These are phyloP conservation scores for Shinisaurus crocodilurus DNA, from an alignment of 2,113 vertebrate species.

Conservation along the genomic window DNA sequence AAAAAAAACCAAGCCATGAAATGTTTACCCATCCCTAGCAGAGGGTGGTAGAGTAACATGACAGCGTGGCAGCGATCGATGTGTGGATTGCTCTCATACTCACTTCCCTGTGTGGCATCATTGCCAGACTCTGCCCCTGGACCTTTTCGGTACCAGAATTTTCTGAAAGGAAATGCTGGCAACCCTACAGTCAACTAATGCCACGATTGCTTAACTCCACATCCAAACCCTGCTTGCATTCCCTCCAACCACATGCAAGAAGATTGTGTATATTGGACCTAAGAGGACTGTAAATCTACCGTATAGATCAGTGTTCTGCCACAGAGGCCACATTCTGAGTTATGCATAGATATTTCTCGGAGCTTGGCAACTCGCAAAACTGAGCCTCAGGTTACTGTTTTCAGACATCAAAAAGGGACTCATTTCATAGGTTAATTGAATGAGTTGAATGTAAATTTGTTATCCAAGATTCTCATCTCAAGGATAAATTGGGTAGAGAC, in stretches of 20 bases:
- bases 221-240: background rate
- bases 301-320: background rate
- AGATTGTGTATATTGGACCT: background rate
- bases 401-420: slow-evolving; percentile 25
- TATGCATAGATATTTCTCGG: background rate
- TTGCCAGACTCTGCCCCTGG: background rate
- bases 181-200: background rate
- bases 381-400: slow-evolving; percentile 12
- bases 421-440: slow-evolving; percentile 33
- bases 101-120: background rate
- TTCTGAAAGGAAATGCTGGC: background rate
- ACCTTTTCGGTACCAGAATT: background rate
- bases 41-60: background rate
- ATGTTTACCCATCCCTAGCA: too few species aligned
- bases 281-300: background rate
- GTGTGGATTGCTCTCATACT: background rate
- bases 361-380: background rate
- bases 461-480: slow-evolving; percentile 28
- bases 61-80: background rate
- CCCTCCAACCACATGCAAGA: background rate
- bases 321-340: background rate
- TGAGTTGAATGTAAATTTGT: slow-evolving; percentile 32
- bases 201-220: background rate
- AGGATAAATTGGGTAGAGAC: slow-evolving; percentile 16
- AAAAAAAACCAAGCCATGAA: too few species aligned